These are phyloP conservation scores for Drosophila kuntzei DNA, from an alignment of 2,888 invertebrate genomes.

Conservation along the genomic window DNA sequence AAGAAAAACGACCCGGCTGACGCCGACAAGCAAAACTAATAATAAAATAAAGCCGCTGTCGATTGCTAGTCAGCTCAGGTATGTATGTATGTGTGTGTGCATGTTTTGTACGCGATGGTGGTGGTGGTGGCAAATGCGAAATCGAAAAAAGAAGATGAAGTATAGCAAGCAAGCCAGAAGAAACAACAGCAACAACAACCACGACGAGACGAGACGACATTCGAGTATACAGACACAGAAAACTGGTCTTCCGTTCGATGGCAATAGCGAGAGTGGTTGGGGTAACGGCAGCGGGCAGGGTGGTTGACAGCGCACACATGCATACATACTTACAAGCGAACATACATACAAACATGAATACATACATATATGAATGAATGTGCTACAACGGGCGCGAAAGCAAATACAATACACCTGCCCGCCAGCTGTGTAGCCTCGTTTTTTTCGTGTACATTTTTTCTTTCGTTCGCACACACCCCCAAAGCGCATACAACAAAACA, in stretches of 20 bases:
- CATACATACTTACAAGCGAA: not conserved
- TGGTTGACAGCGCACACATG: slow-evolving; percentile 49
- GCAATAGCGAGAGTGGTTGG: slow-evolving; percentile 29
- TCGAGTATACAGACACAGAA: slow-evolving; percentile 74
- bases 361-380: slow-evolving; percentile 12
- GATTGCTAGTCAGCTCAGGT: slow-evolving; percentile 62
- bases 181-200: slow-evolving; percentile 39
- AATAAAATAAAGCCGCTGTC: slow-evolving; percentile 76
- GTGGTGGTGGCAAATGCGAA: slow-evolving; percentile 61
- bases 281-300: slow-evolving; percentile 49
- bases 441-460: slow-evolving; percentile 52
- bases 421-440: slow-evolving; percentile 82
- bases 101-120: slow-evolving; percentile 40
- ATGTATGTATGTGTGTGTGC: slow-evolving; percentile 28
- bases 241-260: slow-evolving; percentile 59
- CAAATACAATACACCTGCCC: slow-evolving; percentile 72
- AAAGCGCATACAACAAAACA: slow-evolving; percentile 54
- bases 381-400: slow-evolving; percentile 55
- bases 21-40: slow-evolving; percentile 72
- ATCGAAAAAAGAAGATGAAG: slow-evolving; percentile 78
- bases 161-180: slow-evolving; percentile 64
- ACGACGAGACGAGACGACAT: slow-evolving; percentile 58
- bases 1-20: slow-evolving; percentile 39
- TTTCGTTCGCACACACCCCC: slow-evolving; percentile 72
- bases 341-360: not conserved